A percentile compares a stretch with the other conserved stretches of the same genome.
Conservation (phyloP, 2,113 vertebrate species). For the Cyprinodon brontotheroides region DNA sequence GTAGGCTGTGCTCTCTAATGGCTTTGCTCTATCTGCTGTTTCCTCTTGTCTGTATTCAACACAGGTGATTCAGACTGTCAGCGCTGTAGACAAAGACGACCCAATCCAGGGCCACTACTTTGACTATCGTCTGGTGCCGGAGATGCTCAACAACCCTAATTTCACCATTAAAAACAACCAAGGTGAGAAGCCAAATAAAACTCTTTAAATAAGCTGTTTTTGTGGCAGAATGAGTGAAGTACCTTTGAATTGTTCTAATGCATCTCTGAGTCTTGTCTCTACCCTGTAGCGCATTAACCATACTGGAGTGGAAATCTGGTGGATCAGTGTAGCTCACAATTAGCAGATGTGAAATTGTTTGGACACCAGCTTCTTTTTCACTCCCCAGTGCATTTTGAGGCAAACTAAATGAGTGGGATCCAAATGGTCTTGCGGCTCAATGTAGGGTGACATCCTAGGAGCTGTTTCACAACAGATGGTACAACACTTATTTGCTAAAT, state of each 20-base stretch:
- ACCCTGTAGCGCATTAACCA: constrained; percentile 40
- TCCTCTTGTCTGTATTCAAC: constrained; percentile 60
- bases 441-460: constrained; percentile 73
- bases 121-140: constrained; percentile 91
- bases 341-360: constrained; percentile 76
- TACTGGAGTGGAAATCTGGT: constrained; percentile 63
- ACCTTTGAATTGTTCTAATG: constrained; percentile 35
- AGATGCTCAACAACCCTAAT: constrained; percentile 97
- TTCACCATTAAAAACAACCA: constrained; percentile 97
- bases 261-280: constrained; percentile 40
- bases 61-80: constrained; percentile 96
- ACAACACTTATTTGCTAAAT: constrained; percentile 77
- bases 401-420: constrained; percentile 74
- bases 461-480: constrained; percentile 75
- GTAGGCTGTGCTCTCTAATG: constrained; percentile 50
- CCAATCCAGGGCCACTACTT: constrained; percentile 95
- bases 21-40: constrained; percentile 22
- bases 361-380: constrained; percentile 73
- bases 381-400: constrained; percentile 72
- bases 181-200: constrained; percentile 48
- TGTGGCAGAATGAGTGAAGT: constrained; percentile 35
- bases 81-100: constrained; percentile 94
- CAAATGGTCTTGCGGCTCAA: constrained; percentile 68
- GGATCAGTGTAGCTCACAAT: constrained; percentile 70
- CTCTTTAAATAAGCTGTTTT: not conserved